phyloP scores from a whole-genome alignment of 2,797 vertebrate species.

The Acipenser transmontanus region DNA sequence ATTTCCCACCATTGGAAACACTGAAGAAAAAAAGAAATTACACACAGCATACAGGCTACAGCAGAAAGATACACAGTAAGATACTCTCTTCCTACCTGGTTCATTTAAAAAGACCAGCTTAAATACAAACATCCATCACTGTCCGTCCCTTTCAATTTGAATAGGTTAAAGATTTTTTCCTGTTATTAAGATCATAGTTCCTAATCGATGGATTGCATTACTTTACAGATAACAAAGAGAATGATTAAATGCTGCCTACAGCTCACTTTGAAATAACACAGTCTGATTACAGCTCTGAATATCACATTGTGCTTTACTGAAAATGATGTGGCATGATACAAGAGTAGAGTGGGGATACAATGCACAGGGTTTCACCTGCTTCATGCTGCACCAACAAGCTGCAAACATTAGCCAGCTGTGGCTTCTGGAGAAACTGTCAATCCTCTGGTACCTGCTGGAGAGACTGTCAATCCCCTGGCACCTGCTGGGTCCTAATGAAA shows the following conservation, averaged over 20 bases:
- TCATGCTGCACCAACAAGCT: constrained; percentile 36
- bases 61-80: too few relatives aligned
- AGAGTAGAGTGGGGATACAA: constrained; percentile 2
- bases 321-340: constrained; percentile 23
- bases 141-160: too few relatives aligned
- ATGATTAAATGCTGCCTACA: background rate
- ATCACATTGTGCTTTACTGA: constrained; percentile 23
- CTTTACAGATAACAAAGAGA: background rate
- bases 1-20: too few relatives aligned
- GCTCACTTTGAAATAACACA: background rate
- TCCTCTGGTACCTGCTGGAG: constrained; percentile 3
- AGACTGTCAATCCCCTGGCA: constrained; percentile 8
- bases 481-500: constrained; percentile 7
- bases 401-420: constrained; percentile 36
- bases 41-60: too few relatives aligned
- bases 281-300: constrained; percentile 2
- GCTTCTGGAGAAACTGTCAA: constrained; percentile 6
- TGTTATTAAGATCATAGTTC: too few relatives aligned
- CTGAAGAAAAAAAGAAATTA: too few relatives aligned
- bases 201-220: too few relatives aligned
- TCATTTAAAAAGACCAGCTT: too few relatives aligned
- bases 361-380: constrained; percentile 37
- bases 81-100: too few relatives aligned
- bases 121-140: too few relatives aligned
- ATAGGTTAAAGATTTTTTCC: too few relatives aligned